Conservation (phyloP, 2,797 vertebrate genomes). For the Semaprochilodus insignis region DNA sequence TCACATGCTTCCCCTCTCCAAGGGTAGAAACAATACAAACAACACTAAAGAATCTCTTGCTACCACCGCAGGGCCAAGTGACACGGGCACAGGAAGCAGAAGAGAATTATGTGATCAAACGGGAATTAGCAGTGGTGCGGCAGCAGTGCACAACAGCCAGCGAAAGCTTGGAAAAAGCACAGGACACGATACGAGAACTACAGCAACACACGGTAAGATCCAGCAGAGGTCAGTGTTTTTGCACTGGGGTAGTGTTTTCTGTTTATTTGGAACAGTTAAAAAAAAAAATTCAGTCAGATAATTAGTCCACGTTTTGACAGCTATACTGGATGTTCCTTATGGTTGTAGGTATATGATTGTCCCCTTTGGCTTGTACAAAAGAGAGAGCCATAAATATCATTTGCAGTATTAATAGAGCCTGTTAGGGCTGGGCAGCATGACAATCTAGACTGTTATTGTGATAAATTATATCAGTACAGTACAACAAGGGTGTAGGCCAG, state of each 20-base stretch:
- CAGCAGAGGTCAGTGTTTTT: background rate
- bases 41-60: slow-evolving; percentile 1
- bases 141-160: slow-evolving; percentile 87
- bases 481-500: no score
- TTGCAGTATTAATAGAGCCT: no score
- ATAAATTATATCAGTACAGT: no score
- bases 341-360: no score
- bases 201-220: slow-evolving; percentile 86
- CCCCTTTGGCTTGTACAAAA: no score
- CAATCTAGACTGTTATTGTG: no score
- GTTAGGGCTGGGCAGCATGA: no score
- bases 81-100: slow-evolving; percentile 94
- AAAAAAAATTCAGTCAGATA: no score
- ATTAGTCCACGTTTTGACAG: no score
- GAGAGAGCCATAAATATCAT: no score
- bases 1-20: background rate
- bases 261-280: no score
- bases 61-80: slow-evolving; percentile 87
- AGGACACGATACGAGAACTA: slow-evolving; percentile 88
- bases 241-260: background rate
- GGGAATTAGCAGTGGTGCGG: slow-evolving; percentile 90
- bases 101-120: slow-evolving; percentile 95
- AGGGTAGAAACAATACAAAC: background rate
- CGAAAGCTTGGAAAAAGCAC: slow-evolving; percentile 88
- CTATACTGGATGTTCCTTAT: no score